Conservation (phyloP, 2,888 invertebrate genomes). For the Barypeithes pellucidus region DNA sequence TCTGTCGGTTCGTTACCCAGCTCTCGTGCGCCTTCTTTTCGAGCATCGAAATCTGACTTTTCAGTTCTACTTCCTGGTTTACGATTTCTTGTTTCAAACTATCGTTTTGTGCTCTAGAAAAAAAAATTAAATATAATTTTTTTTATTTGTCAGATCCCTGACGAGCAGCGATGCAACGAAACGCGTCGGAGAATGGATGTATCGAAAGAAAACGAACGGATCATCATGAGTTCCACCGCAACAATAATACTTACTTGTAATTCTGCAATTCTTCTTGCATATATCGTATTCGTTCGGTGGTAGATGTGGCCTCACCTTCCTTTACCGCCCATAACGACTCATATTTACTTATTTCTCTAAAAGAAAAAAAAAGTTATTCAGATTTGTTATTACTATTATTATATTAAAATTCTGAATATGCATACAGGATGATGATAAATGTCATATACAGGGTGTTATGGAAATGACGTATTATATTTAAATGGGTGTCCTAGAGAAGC, state of each 20-base stretch:
- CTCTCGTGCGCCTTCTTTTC: slow-evolving; percentile 90
- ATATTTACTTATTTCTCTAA: slow-evolving; percentile 80
- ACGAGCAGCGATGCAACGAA: no score
- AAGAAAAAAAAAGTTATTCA: no score
- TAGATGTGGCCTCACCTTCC: slow-evolving; percentile 86
- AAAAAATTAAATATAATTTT: no score
- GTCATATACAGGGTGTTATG: no score
- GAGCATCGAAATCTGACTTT: slow-evolving; percentile 82
- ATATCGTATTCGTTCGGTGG: slow-evolving; percentile 84
- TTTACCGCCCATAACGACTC: slow-evolving; percentile 86
- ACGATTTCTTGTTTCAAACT: slow-evolving; percentile 86
- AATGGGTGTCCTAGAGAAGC: no score
- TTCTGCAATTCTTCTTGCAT: slow-evolving; percentile 87
- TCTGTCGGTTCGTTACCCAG: slow-evolving; percentile 88
- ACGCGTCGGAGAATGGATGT: no score
- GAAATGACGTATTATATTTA: no score
- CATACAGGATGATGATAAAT: no score
- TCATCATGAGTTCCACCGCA: no score
- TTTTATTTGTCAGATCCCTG: no score
- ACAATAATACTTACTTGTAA: slow-evolving; percentile 76
- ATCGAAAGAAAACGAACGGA: not conserved
- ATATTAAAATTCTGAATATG: no score
- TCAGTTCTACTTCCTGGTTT: slow-evolving; percentile 84
- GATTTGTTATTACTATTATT: no score
- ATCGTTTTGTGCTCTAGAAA: slow-evolving; percentile 73